Evolutionary conservation across 2,797 vertebrate genomes (phyloP).

Genomic region (Aeoliscus strigatus): DNA sequence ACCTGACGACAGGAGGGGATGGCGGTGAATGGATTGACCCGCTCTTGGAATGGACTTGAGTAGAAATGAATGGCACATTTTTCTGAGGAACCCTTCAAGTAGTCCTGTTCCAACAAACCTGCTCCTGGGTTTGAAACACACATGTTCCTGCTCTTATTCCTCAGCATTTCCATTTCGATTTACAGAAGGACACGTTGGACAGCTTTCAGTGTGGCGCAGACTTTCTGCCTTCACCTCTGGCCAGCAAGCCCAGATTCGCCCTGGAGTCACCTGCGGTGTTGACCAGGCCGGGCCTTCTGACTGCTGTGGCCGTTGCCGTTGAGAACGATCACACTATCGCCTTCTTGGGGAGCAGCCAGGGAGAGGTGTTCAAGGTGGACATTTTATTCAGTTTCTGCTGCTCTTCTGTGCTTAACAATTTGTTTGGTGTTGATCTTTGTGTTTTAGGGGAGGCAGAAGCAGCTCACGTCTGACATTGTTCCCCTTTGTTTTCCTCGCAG

Average conservation of each 20-base stretch:
- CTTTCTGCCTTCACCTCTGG: constrained; percentile 84
- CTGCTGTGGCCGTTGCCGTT: constrained; percentile 81
- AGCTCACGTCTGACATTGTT: constrained; percentile 5
- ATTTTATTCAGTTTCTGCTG: neutral
- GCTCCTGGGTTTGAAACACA: neutral
- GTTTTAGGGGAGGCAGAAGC: neutral
- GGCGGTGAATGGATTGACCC: no score
- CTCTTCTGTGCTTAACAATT: no score
- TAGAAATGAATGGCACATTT: no score
- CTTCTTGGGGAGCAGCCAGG: constrained; percentile 86
- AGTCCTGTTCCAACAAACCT: no score
- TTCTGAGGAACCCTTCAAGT: no score
- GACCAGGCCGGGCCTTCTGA: constrained; percentile 72
- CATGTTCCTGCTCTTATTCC: neutral
- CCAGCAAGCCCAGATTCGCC: constrained; percentile 78
- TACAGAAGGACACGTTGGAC: constrained; percentile 62
- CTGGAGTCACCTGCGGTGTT: constrained; percentile 55
- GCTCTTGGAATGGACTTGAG: no score
- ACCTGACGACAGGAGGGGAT: no score
- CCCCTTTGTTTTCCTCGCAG: constrained; percentile 56
- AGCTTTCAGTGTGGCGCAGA: constrained; percentile 71
- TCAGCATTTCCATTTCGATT: constrained; percentile 11
- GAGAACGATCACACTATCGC: constrained; percentile 86
- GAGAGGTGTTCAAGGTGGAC: constrained; percentile 86
- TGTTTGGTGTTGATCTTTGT: no score